phyloP scores from a whole-genome alignment of 2,888 invertebrate species.

The Acrobasis repandana region DNA sequence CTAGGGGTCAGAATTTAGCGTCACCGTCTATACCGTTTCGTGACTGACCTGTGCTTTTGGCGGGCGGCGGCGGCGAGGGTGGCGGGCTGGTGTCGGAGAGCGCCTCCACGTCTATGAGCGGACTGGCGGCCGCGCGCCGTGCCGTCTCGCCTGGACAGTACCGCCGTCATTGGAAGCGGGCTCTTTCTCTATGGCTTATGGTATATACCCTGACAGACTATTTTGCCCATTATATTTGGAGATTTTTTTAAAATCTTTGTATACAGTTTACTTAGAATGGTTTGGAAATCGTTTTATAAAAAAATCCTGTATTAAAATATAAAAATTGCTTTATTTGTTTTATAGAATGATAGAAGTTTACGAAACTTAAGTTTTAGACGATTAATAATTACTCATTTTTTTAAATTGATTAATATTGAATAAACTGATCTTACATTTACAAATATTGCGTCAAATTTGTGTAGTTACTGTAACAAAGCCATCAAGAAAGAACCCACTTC shows the following conservation, averaged over 20 bases:
- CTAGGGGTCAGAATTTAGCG: slow-evolving; percentile 24
- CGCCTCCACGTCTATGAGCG: slow-evolving; percentile 86
- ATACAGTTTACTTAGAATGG: no score
- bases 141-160: slow-evolving; percentile 84
- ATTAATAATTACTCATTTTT: no score
- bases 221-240: no score
- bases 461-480: slow-evolving; percentile 8
- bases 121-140: slow-evolving; percentile 84
- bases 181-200: slow-evolving; percentile 5
- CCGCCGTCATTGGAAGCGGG: slow-evolving; percentile 9
- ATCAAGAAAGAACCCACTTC: slow-evolving; percentile 52
- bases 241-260: no score
- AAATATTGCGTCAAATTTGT: no score
- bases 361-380: no score
- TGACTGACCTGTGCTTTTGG: slow-evolving; percentile 81
- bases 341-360: no score
- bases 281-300: no score
- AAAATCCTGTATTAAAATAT: no score
- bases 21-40: slow-evolving; percentile 57
- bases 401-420: background rate
- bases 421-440: background rate
- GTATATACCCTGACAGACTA: no score
- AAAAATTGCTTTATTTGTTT: no score
- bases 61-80: slow-evolving; percentile 71
- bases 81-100: slow-evolving; percentile 84